Evolutionary conservation across 2,113 vertebrate genomes (phyloP).

Genomic region (Myanophis thanlyinensis): DNA sequence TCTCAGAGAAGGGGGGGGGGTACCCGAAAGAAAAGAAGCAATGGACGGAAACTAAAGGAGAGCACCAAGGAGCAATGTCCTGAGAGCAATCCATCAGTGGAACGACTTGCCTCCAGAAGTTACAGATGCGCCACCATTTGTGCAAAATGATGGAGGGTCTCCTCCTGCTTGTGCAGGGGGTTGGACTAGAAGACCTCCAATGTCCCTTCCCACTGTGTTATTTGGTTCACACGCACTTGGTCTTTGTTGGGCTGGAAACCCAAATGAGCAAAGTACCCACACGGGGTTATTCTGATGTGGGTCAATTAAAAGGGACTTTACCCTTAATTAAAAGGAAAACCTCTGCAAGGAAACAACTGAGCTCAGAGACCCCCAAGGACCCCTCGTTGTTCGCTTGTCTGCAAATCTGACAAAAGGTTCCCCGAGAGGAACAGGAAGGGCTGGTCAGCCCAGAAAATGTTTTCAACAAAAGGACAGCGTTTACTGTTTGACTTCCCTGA

Average conservation of each 20-base stretch:
- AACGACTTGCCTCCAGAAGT: not conserved
- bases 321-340: not conserved
- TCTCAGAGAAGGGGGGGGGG: not conserved
- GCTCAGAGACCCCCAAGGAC: not conserved
- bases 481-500: not conserved
- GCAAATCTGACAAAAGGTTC: not conserved
- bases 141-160: not conserved
- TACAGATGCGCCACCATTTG: not conserved
- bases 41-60: not conserved
- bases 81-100: not conserved
- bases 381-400: not conserved
- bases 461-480: not conserved
- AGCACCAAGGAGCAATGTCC: no score
- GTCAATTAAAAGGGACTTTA: slow-evolving; percentile 42
- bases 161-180: not conserved
- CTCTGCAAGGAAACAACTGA: not conserved
- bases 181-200: not conserved
- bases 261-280: slow-evolving; percentile 66
- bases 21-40: not conserved
- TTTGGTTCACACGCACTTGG: slow-evolving; percentile 68
- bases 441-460: not conserved
- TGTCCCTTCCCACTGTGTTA: not conserved
- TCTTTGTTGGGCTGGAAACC: slow-evolving; percentile 81
- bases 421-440: not conserved
- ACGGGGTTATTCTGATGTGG: slow-evolving; percentile 57